phyloP scores from a whole-genome alignment of 2,113 vertebrate genomes.

The Oenanthe melanoleuca region DNA sequence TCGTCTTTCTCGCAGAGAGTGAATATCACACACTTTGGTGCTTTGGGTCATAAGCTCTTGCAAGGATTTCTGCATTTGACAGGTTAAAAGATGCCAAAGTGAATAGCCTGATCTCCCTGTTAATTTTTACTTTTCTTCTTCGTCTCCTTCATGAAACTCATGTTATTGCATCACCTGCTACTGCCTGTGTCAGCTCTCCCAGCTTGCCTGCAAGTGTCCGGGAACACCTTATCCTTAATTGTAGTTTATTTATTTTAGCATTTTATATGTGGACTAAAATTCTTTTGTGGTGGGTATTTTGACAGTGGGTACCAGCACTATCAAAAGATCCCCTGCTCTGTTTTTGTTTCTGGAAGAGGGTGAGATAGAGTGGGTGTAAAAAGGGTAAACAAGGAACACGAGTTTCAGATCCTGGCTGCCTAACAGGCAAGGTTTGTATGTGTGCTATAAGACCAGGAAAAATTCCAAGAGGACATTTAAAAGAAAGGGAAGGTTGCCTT shows the following conservation, averaged over 20 bases:
- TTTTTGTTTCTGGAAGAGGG: background rate
- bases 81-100: background rate
- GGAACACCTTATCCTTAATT: background rate
- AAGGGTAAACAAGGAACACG: background rate
- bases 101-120: no score
- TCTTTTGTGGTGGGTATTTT: background rate
- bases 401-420: background rate
- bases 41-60: background rate
- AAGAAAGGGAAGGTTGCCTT: background rate
- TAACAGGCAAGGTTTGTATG: background rate
- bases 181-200: background rate
- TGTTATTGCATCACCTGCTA: background rate
- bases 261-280: background rate
- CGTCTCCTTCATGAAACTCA: background rate
- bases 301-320: no score
- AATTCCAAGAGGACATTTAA: background rate
- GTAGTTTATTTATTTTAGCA: background rate
- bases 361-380: background rate
- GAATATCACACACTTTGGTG: rapidly evolving
- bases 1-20: rapidly evolving
- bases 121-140: background rate
- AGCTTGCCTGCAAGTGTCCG: background rate
- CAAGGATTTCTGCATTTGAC: background rate
- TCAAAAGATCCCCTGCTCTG: background rate
- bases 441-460: background rate